These are phyloP conservation scores for Heliornis fulica DNA, from an alignment of 2,113 vertebrate species.

Conservation along the genomic window DNA sequence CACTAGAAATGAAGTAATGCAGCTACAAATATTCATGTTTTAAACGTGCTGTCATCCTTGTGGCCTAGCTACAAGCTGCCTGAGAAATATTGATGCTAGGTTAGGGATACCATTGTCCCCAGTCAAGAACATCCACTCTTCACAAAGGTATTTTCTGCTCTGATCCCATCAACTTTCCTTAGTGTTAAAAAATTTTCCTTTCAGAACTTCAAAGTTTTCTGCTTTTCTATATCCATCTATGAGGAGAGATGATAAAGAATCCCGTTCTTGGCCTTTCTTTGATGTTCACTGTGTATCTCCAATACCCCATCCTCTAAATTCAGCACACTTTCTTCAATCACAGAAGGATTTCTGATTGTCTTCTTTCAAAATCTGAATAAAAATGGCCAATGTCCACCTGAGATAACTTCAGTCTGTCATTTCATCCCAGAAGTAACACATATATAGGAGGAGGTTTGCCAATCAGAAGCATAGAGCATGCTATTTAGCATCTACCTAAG, in stretches of 20 bases:
- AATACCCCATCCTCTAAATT: background rate
- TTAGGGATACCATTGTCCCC: background rate
- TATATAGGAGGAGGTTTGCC: background rate
- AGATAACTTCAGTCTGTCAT: background rate
- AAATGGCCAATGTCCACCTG: background rate
- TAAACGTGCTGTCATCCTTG: background rate
- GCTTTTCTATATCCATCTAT: background rate
- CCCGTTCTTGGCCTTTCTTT: background rate
- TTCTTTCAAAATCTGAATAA: background rate
- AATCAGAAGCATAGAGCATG: background rate
- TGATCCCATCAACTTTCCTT: background rate
- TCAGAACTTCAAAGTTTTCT: background rate
- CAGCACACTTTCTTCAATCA: background rate
- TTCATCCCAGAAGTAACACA: background rate
- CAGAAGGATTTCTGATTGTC: background rate
- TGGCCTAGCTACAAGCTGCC: background rate
- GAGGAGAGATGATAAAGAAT: background rate
- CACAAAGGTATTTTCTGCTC: background rate
- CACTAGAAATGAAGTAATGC: conserved; percentile 37
- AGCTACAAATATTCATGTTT: conserved; percentile 33
- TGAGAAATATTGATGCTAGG: background rate
- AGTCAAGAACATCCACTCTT: background rate
- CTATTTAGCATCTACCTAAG: background rate
- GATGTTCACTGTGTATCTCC: background rate
- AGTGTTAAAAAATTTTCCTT: background rate